Conservation (phyloP, 2,113 vertebrate genomes). For the Scartelaos histophorus region DNA sequence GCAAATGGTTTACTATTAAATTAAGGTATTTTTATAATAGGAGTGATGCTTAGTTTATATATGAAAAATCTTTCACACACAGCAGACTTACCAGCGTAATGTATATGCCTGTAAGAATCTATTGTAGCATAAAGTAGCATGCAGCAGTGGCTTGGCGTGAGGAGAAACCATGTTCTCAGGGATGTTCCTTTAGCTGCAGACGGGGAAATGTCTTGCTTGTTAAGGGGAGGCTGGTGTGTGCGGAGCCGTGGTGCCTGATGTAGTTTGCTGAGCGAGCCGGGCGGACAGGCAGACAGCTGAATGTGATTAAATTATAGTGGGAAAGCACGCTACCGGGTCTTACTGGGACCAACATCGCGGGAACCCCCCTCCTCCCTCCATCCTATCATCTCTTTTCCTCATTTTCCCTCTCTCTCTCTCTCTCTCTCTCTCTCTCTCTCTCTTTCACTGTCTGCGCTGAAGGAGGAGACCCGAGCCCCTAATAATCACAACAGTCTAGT, state of each 20-base stretch:
- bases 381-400: constrained; percentile 1
- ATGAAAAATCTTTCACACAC: not conserved
- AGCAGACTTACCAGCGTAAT: not conserved
- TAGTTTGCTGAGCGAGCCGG: constrained; percentile 60
- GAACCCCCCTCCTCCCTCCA: constrained; percentile 51
- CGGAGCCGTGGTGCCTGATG: constrained; percentile 55
- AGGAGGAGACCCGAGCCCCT: constrained; percentile 43
- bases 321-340: constrained; percentile 70
- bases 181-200: constrained; percentile 38
- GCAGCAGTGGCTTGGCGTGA: constrained; percentile 11
- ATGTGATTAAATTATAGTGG: constrained; percentile 81
- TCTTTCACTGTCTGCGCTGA: constrained; percentile 22
- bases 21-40: not conserved
- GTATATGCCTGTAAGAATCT: not conserved
- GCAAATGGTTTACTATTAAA: constrained; percentile 7
- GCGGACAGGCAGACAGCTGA: constrained; percentile 67
- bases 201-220: constrained; percentile 55
- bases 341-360: constrained; percentile 61
- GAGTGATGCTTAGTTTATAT: not conserved
- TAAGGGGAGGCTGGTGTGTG: constrained; percentile 35
- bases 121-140: not conserved
- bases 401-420: constrained; percentile 20
- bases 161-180: constrained; percentile 47
- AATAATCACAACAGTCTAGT: constrained; percentile 56
- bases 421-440: constrained; percentile 7